These are phyloP conservation scores for Tachycineta bicolor DNA, from an alignment of 2,113 vertebrate genomes.

Conservation along the genomic window DNA sequence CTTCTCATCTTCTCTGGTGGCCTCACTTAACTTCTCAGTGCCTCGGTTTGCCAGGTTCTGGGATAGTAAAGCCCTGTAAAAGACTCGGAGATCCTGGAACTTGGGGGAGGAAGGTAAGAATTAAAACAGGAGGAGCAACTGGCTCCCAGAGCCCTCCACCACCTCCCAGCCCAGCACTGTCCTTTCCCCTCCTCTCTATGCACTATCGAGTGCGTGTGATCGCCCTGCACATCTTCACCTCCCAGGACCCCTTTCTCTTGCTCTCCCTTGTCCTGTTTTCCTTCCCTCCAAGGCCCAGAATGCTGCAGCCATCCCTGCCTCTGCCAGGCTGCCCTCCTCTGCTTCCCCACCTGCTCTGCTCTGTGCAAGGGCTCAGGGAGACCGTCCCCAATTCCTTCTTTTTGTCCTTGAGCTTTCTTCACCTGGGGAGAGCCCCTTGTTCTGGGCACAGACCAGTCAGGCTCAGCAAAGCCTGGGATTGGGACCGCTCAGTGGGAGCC, in stretches of 20 bases:
- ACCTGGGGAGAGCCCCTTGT: neutral
- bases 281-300: neutral
- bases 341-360: neutral
- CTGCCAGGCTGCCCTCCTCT: neutral
- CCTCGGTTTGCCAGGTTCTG: conserved; percentile 33
- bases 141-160: neutral
- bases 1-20: conserved; percentile 65
- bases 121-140: neutral
- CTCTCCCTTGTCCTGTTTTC: neutral
- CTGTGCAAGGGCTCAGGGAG: neutral
- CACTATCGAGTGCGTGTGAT: rapidly evolving
- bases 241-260: neutral
- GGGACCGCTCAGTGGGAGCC: neutral
- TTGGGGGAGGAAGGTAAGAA: neutral
- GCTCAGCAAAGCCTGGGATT: neutral
- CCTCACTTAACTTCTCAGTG: neutral
- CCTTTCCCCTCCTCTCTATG: neutral
- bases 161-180: neutral
- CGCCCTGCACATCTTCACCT: neutral
- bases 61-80: neutral
- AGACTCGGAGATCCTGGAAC: neutral
- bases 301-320: neutral
- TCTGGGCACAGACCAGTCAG: neutral
- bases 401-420: neutral
- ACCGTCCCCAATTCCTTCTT: neutral